A percentile compares a stretch with the other conserved stretches of the same genome.
Evolutionary conservation across 2,113 vertebrate genomes (phyloP).

Genomic region (Zingel zingel): DNA sequence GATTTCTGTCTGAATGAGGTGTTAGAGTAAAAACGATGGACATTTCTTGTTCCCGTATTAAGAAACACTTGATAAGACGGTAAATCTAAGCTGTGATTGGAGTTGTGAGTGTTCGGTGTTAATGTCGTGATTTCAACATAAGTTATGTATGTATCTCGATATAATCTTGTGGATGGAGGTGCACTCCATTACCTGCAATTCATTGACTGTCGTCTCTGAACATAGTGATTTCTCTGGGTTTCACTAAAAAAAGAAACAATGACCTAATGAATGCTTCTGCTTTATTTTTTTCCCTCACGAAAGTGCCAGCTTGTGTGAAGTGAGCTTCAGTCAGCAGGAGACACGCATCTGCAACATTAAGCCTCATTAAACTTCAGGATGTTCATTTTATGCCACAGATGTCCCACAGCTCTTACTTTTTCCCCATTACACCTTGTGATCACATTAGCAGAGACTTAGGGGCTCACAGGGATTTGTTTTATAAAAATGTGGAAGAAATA

Average conservation of each 20-base stretch:
- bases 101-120: background rate
- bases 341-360: slow-evolving; percentile 62
- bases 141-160: too few relatives aligned
- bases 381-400: slow-evolving; percentile 38
- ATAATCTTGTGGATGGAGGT: background rate
- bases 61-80: background rate
- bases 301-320: slow-evolving; percentile 18
- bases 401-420: slow-evolving; percentile 31
- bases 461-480: slow-evolving; percentile 14
- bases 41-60: background rate
- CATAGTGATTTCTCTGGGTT: background rate
- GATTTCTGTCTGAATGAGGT: background rate
- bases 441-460: slow-evolving; percentile 8
- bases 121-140: too few relatives aligned
- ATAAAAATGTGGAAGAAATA: background rate
- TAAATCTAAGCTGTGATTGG: background rate
- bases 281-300: background rate
- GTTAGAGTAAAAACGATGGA: background rate
- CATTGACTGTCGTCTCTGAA: background rate
- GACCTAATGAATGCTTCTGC: background rate
- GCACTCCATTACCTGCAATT: background rate
- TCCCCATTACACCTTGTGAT: slow-evolving; percentile 13
- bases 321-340: slow-evolving; percentile 37
- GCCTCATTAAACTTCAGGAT: slow-evolving; percentile 54
- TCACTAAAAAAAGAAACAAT: background rate